Base-by-base conservation (phyloP, 2,113 vertebrate genomes). In the Microcebus tavaratra region DNA sequence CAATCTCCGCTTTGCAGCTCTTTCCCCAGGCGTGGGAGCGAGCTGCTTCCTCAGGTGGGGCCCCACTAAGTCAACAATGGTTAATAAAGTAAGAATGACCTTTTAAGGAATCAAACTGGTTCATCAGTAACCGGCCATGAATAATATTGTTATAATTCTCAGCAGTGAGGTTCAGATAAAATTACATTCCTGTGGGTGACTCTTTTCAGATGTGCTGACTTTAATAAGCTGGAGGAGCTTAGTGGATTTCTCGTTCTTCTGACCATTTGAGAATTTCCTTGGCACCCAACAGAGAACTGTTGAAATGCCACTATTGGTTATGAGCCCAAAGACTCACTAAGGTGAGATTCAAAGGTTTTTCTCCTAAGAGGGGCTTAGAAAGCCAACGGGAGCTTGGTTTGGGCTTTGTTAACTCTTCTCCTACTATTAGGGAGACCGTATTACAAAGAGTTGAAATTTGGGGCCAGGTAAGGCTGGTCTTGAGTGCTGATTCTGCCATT, bases 101-200 rank as follows among this genome's bases (percentile, higher is more conserved):
- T 95, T 96, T 97, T 91, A 95, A 93, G 95, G 92, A 57, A 55
- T 61, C 84, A 75, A 36, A 84, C 90, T 7, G 27, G 91, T 82
- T 67, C 65, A 39, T 88, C 94, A 68, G 73, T 93, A 91, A 91
- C 36, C 18, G 65, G 94, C 96, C 88, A 83, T 95, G 89, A 96
- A 96, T 94, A 98, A 97, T 94, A 81, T 73, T 97, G 90, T 88
- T 93, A 59, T 73, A 76, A 59, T 91, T 95, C 91, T 96, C 45
- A 80, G 79, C 63, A 36, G 25, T 50, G 12, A 79, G 88, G 65
- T 83, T 86, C 82, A 53, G 95, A 92, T 91, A 93, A 90, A 68
- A 67, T 79, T 88, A 63, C 78, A 29, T 82, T 96, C 93, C 91
- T 36, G 59, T 9, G 78, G 57, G 61, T n/a, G 36, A 48, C 91